Evolutionary conservation across 2,797 vertebrate species (phyloP), one percentile per base, ranked within the genome.

Genomic region (Calcarius lapponicus): DNA sequence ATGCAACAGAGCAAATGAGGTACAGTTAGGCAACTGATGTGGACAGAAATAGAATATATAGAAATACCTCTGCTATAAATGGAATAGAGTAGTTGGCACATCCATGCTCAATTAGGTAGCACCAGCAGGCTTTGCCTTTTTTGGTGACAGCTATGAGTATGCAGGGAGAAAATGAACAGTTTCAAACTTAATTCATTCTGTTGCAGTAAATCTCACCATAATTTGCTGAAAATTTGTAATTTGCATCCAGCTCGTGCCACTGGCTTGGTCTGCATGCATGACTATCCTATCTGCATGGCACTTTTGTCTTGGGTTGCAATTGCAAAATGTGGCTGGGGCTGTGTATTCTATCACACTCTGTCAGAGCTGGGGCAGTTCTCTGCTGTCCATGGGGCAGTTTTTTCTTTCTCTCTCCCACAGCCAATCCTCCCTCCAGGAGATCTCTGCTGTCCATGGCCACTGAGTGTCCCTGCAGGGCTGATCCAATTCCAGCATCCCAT

Each of bases 311-410:
- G 28, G 28, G 13, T 7, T 61, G 36, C 13, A 61, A 61, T 20
- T 29, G 36, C 36, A 61, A 29, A 18, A 20, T 61, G 36, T 38
- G 6, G 11, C 17, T 12, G 36, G 57, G 22, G 10, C 1, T 61
- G 36, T 38, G 26, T 1, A 0, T 20, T 61, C 36, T 14, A 6
- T 28, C 17, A 0, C 36, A 36, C 5, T 7, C 12, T 60, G 58
- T 14, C 26, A 60, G 26, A 60, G 36, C 11, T 60, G 58, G 57
- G 34, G 58, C 58, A 60, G 36, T 13, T 60, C 17, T 38, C 26
- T 38, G 17, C 58, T 60, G 58, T 20, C 1, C 17, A 0, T 38
- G 6, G 34, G 57, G 57, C 58, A 38, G 25, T 26, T 50, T 43
- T 57, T 9, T 38, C 57, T 38, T 60, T 36, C 1, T 58, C 34